A percentile compares a stretch with the other conserved stretches of the same genome.
phyloP scores from a whole-genome alignment of 2,113 vertebrate species.

The Aegithalos caudatus region DNA sequence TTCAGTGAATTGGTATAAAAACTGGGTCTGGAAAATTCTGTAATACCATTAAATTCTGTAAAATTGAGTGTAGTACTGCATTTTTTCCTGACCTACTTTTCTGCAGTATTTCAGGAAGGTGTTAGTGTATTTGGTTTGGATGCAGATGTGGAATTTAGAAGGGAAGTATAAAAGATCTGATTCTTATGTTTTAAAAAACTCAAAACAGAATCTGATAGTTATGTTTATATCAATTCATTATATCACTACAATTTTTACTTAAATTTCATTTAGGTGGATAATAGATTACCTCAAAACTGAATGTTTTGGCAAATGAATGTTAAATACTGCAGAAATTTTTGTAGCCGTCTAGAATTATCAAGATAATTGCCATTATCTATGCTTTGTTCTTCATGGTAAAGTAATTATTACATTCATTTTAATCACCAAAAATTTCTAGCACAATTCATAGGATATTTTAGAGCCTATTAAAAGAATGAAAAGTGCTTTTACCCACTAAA shows the following conservation, averaged over 20 bases:
- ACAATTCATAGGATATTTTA: not conserved
- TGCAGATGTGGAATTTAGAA: not conserved
- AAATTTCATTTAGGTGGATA: not conserved
- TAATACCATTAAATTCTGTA: not conserved
- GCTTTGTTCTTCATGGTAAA: not conserved
- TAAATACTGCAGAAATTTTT: not conserved
- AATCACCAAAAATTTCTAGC: not conserved
- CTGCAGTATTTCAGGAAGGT: not conserved
- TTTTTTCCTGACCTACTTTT: slow-evolving; percentile 22
- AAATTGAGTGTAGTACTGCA: not conserved
- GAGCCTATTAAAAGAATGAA: not conserved
- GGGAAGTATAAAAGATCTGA: not conserved
- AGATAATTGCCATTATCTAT: not conserved
- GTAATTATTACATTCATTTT: not conserved
- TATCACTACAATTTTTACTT: not conserved
- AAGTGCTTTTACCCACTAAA: not conserved
- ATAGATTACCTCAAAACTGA: not conserved
- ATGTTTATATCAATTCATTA: not conserved
- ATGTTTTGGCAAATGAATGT: not conserved
- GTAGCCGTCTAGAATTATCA: not conserved
- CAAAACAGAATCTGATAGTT: not conserved
- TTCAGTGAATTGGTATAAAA: not conserved
- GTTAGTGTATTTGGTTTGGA: not conserved
- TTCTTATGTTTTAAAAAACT: not conserved
- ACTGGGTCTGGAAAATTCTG: not conserved